Percentiles rank a stretch among this genome's conserved stretches.
Evolutionary conservation across 2,113 vertebrate species (phyloP).

Genomic region (Chloroceryle aenea): DNA sequence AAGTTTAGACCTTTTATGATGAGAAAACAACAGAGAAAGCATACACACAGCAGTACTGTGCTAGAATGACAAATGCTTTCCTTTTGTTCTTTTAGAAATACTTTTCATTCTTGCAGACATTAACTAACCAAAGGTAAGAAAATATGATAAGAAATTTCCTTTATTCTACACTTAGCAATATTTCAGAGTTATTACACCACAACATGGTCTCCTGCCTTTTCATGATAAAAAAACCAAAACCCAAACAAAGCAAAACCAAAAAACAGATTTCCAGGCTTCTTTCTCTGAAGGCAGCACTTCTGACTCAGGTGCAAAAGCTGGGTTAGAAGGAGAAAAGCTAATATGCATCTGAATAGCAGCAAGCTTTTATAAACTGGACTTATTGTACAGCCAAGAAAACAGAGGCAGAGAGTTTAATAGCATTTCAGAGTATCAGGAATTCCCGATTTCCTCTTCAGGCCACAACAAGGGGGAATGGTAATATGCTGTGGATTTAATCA

Average conservation of each 20-base stretch:
- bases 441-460: neutral
- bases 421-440: neutral
- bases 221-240: neutral
- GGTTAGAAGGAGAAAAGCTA: neutral
- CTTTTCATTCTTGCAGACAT: neutral
- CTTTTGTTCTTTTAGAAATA: neutral
- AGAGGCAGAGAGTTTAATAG: neutral
- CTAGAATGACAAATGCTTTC: neutral
- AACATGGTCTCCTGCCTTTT: neutral
- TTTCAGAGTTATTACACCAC: neutral
- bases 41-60: neutral
- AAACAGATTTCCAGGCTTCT: neutral
- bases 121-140: neutral
- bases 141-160: neutral
- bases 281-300: neutral
- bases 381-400: neutral
- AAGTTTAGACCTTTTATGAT: neutral
- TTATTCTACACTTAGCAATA: neutral
- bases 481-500: neutral
- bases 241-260: too few relatives aligned
- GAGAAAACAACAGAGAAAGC: neutral
- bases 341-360: neutral
- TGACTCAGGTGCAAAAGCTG: neutral
- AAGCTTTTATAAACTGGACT: neutral
- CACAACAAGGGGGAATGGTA: neutral